Evolutionary conservation across 2,888 invertebrate species (phyloP).

Genomic region (Melanostoma scalare): DNA sequence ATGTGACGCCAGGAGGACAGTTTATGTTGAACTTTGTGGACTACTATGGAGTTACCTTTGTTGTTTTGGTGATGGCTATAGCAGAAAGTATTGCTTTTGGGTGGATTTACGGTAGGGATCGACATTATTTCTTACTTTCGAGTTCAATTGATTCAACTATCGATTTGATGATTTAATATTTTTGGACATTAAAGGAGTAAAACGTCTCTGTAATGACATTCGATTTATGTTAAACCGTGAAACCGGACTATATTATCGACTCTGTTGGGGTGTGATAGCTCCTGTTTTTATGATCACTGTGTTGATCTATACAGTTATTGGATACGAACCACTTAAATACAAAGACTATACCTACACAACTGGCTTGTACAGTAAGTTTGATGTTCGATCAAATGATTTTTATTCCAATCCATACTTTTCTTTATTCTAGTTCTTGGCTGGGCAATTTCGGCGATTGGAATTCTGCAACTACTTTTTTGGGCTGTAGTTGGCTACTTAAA

Average conservation of each 20-base stretch:
- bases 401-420: not conserved
- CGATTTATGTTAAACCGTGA: conserved; percentile 90
- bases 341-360: conserved; percentile 85
- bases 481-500: conserved; percentile 76
- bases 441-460: conserved; percentile 83
- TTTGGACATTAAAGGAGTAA: conserved; percentile 82
- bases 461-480: conserved; percentile 83
- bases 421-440: conserved; percentile 81
- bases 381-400: not conserved
- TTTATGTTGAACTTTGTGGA: conserved; percentile 88
- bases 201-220: conserved; percentile 87
- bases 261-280: conserved; percentile 90
- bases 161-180: too few species aligned
- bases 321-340: conserved; percentile 85
- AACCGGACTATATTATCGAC: conserved; percentile 87
- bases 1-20: conserved; percentile 88
- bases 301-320: conserved; percentile 87
- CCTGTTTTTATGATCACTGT: conserved; percentile 87
- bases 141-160: not conserved
- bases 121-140: not conserved
- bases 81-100: conserved; percentile 87
- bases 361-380: conserved; percentile 83
- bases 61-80: conserved; percentile 87
- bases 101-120: conserved; percentile 88
- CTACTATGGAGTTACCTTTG: conserved; percentile 88